These are phyloP conservation scores for Zosterops pallidus DNA, from an alignment of 2,113 vertebrate genomes.

Conservation along the genomic window DNA sequence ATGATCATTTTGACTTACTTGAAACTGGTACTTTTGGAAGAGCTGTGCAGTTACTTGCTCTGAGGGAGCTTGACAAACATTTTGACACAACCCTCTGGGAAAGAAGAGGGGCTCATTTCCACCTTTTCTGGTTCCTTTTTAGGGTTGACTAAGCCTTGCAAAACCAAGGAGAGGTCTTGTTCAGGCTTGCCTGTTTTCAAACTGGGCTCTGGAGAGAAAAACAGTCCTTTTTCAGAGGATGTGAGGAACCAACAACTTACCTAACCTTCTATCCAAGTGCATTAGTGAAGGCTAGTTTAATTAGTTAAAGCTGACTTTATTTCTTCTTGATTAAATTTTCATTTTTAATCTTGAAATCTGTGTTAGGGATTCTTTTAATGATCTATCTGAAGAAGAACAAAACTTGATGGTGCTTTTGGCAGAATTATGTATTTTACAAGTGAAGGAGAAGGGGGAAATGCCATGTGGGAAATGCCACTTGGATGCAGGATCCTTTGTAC, in stretches of 20 bases:
- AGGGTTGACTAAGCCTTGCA: neutral
- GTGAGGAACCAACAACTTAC: neutral
- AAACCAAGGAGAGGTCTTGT: neutral
- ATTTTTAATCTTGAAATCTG: neutral
- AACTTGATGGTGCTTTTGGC: neutral
- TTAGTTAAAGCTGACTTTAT: neutral
- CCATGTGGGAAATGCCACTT: neutral
- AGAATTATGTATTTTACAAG: neutral
- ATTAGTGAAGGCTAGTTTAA: neutral
- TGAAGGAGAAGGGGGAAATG: neutral
- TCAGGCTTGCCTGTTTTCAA: neutral
- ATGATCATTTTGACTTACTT: neutral
- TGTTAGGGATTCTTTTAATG: neutral
- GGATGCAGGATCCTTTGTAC: neutral
- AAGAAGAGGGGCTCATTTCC: neutral
- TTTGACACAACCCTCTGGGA: neutral
- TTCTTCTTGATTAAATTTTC: neutral
- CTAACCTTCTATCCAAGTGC: neutral
- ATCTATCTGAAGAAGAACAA: neutral
- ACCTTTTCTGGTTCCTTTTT: neutral
- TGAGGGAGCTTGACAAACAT: neutral
- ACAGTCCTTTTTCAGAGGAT: neutral
- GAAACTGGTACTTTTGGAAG: neutral
- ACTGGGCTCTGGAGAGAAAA: neutral
- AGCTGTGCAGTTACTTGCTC: neutral